phyloP scores from a whole-genome alignment of 1,140 invertebrate genomes.

The Drosophila pallidifrons region DNA sequence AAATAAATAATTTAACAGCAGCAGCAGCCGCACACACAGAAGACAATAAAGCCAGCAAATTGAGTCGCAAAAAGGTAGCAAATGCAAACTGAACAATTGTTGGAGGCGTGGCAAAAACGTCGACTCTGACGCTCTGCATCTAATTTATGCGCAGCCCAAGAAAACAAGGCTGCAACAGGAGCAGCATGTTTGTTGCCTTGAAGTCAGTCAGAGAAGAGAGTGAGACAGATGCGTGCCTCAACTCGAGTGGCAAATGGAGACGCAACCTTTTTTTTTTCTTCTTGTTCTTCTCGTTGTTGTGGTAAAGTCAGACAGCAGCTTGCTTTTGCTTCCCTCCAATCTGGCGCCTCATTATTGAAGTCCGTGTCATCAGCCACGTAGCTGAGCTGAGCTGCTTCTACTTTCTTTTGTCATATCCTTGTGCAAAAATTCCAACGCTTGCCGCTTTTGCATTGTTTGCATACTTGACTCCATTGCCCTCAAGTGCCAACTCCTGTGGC shows the following conservation, averaged over 20 bases:
- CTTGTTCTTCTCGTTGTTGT: background rate
- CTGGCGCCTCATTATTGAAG: slow-evolving; percentile 79
- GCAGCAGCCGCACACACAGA: slow-evolving; percentile 12
- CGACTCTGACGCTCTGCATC: slow-evolving; percentile 20
- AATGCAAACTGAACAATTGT: slow-evolving; percentile 17
- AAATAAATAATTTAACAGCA: slow-evolving; percentile 79
- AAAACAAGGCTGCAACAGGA: slow-evolving; percentile 1
- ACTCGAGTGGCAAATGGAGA: slow-evolving; percentile 27
- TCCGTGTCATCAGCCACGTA: slow-evolving; percentile 57
- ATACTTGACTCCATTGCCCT: slow-evolving; percentile 78
- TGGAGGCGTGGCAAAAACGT: background rate
- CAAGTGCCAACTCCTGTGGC: slow-evolving; percentile 57
- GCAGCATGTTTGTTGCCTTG: slow-evolving; percentile 1
- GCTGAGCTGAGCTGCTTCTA: slow-evolving; percentile 13
- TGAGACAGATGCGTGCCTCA: slow-evolving; percentile 63
- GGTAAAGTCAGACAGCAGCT: slow-evolving; percentile 12
- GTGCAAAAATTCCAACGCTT: slow-evolving; percentile 74
- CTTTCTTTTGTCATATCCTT: slow-evolving; percentile 42
- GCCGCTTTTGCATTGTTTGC: slow-evolving; percentile 71
- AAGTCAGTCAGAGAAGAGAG: slow-evolving; percentile 10
- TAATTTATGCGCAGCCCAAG: slow-evolving; percentile 66
- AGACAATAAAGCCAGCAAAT: slow-evolving; percentile 74
- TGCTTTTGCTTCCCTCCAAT: background rate
- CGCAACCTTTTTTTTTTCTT: background rate
- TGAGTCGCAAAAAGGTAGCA: slow-evolving; percentile 71